Evolutionary conservation across 2,888 invertebrate genomes (phyloP).

Genomic region (Rapana venosa): DNA sequence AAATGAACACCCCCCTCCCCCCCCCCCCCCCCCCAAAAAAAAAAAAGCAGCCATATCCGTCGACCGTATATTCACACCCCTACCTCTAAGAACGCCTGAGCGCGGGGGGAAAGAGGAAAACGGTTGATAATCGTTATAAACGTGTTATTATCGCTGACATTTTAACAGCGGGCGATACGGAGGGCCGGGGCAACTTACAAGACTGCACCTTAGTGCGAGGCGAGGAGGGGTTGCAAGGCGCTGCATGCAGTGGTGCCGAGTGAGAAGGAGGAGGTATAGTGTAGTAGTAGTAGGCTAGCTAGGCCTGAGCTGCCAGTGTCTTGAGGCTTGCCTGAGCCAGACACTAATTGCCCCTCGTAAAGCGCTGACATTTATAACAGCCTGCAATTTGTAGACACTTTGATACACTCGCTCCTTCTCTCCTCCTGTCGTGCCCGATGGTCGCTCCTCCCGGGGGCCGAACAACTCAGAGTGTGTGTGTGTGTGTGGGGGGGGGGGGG

Average conservation of each 20-base stretch:
- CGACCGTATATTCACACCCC: not conserved
- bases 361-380: conserved; percentile 33
- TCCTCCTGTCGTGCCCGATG: not conserved
- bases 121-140: conserved; percentile 21
- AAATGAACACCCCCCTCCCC: too few relatives aligned
- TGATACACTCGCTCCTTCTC: conserved; percentile 17
- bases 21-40: too few relatives aligned
- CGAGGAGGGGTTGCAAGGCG: not conserved
- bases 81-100: not conserved
- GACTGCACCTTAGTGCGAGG: not conserved
- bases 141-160: conserved; percentile 8
- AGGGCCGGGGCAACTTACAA: not conserved
- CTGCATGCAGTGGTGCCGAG: not conserved
- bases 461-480: too few relatives aligned
- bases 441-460: too few relatives aligned
- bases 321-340: not conserved
- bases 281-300: not conserved
- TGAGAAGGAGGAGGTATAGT: not conserved
- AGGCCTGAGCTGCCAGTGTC: not conserved
- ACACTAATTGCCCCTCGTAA: conserved; percentile 39
- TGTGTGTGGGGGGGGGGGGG: not conserved
- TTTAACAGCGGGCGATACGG: conserved; percentile 1
- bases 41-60: not conserved
- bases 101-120: not conserved
- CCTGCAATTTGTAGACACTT: conserved; percentile 30